Conservation (phyloP, 1,140 invertebrate species). For the Papilio dardanus region DNA sequence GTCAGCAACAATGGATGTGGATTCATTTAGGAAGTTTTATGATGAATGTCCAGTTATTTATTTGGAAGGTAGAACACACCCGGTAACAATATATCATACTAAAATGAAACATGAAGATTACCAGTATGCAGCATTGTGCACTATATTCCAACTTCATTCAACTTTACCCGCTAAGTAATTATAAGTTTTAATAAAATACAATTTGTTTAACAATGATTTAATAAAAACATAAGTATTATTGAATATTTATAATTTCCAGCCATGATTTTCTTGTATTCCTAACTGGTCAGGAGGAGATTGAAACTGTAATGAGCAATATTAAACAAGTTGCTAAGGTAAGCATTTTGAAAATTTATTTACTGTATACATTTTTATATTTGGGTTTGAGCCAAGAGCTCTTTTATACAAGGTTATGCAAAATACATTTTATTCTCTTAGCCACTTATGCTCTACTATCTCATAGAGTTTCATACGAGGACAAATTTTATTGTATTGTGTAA, state of each 20-base stretch:
- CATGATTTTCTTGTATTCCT: conserved; percentile 98
- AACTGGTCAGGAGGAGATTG: conserved; percentile 99
- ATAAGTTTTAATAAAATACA: conserved; percentile 40
- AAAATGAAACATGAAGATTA: conserved; percentile 93
- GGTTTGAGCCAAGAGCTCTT: too few species aligned
- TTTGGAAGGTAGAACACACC: conserved; percentile 94
- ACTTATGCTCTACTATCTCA: too few species aligned
- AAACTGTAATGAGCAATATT: conserved; percentile 91
- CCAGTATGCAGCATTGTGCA: conserved; percentile 89
- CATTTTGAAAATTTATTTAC: conserved; percentile 29
- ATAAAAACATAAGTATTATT: neutral
- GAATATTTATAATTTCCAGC: conserved; percentile 77
- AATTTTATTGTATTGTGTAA: too few species aligned
- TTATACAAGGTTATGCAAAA: too few species aligned
- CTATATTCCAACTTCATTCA: conserved; percentile 96
- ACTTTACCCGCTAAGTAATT: conserved; percentile 91
- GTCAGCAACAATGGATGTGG: conserved; percentile 98
- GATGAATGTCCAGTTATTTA: conserved; percentile 93
- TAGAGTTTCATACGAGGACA: too few species aligned
- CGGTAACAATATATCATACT: conserved; percentile 91
- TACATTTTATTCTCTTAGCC: too few species aligned
- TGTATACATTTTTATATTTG: conserved; percentile 2
- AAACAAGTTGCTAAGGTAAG: conserved; percentile 87
- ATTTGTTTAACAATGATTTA: conserved; percentile 30
- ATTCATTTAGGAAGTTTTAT: conserved; percentile 96